Percentiles rank a stretch among this genome's conserved stretches.
Conservation (phyloP, 2,888 invertebrate species). For the Strigamia crassipes region DNA sequence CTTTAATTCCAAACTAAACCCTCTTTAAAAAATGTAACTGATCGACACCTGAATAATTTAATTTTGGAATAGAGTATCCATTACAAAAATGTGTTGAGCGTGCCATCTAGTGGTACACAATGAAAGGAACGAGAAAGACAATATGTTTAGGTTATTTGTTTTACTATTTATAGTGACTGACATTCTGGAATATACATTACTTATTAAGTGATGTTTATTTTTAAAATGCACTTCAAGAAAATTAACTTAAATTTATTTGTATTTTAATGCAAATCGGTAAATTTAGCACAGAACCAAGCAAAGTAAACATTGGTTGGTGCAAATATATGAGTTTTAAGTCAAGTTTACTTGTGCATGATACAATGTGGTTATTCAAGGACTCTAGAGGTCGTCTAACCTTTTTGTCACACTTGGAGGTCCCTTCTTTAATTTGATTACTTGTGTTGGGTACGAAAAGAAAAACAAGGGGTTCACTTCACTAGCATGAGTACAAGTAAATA, state of each 20-base stretch:
- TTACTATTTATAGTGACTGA: too few species aligned
- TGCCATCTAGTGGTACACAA: too few species aligned
- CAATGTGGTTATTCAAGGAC: neutral
- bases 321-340: neutral
- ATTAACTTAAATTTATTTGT: neutral
- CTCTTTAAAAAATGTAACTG: too few species aligned
- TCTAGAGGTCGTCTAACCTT: neutral
- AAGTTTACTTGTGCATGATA: neutral
- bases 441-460: neutral
- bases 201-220: neutral
- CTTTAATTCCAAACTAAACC: too few species aligned
- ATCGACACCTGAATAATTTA: too few species aligned
- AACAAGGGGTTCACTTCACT: neutral
- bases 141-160: too few species aligned
- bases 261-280: neutral
- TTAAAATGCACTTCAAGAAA: neutral
- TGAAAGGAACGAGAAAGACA: too few species aligned
- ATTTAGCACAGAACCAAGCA: neutral
- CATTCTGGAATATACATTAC: too few species aligned
- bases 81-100: too few species aligned
- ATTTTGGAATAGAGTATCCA: too few species aligned
- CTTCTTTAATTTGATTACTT: neutral
- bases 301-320: neutral
- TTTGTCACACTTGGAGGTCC: neutral
- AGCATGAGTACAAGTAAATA: neutral